Evolutionary conservation across 2,113 vertebrate genomes (phyloP), one percentile per base, ranked within the genome.

Genomic region (Ptilonorhynchus violaceus): DNA sequence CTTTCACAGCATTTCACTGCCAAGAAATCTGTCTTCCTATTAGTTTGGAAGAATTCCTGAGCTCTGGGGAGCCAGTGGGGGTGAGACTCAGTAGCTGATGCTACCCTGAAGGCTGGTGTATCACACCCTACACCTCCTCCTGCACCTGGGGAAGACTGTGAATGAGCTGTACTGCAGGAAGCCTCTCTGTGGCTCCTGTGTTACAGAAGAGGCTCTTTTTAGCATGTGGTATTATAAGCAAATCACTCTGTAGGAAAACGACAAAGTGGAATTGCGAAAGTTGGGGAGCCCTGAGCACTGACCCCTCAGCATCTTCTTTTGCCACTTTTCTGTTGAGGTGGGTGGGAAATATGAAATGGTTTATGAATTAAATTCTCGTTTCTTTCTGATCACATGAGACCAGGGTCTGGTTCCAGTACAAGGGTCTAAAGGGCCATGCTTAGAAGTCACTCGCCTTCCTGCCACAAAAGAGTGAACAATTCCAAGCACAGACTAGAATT

Each of bases 141-240:
- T 41, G 22, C 2, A 16, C n/a, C 55, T 11, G n/a, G 7, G 4
- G 6, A 14, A 81, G n/a, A 55, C 88, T 35, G 9, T 20, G 59
- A 35, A 11, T 2, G 25, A 68, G 25, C 9, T 12, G 23, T 7
- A 11, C 47, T 18, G 46, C 4, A 25, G 27, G 24, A 68, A 39
- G 15, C 35, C 10, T 39, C 53, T 42, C 39, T 28, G 2, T 3
- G 12, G 35, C 50, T 39, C 56, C 37, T 6, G 15, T 21, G 16
- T 13, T 19, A 39, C 35, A 49, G 19, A 47, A 0, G 0, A 10
- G 17, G 30, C n/a, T 66, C 49, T 5, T 55, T 37, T 21, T 35
- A 66, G 66, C 33, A 20, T 7, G 6, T 16, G 35, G 13, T 42
- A 6, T 24, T 58, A 14, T 7, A 68, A 90, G n/a, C 14, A 63